Conservation (phyloP, 1,140 invertebrate species). For the Panagrolaimus sp. region DNA sequence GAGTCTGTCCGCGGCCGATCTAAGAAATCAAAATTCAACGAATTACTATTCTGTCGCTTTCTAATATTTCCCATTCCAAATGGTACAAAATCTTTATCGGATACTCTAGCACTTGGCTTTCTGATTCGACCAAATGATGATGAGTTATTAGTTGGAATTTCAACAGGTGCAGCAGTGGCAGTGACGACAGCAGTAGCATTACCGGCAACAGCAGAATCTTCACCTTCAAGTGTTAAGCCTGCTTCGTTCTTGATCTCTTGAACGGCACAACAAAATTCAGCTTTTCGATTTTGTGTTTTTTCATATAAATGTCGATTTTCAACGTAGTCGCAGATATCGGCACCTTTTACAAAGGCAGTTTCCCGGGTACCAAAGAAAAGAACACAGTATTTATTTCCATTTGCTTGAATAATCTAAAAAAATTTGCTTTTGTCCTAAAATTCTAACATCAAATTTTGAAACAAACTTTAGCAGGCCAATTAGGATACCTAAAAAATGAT, state of each 20-base stretch:
- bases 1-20: not conserved
- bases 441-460: slow-evolving; percentile 6
- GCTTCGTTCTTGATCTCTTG: slow-evolving; percentile 24
- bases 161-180: not conserved
- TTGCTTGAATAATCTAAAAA: not conserved
- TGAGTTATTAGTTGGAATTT: not conserved
- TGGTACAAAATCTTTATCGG: slow-evolving; percentile 8
- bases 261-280: slow-evolving; percentile 20
- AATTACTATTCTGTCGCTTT: slow-evolving; percentile 4
- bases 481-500: slow-evolving; percentile 16
- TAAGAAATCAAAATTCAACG: not conserved
- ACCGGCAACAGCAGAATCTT: not conserved
- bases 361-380: slow-evolving; percentile 36
- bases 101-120: slow-evolving; percentile 26
- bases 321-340: slow-evolving; percentile 30
- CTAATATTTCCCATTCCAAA: not conserved
- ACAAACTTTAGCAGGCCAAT: slow-evolving; percentile 37
- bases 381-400: slow-evolving; percentile 29
- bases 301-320: slow-evolving; percentile 21
- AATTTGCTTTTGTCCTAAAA: not conserved
- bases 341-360: slow-evolving; percentile 23
- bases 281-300: slow-evolving; percentile 9
- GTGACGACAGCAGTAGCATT: not conserved
- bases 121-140: slow-evolving; percentile 26
- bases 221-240: not conserved